Conservation (phyloP, 2,797 vertebrate genomes). For the Sebastes nivosus region DNA sequence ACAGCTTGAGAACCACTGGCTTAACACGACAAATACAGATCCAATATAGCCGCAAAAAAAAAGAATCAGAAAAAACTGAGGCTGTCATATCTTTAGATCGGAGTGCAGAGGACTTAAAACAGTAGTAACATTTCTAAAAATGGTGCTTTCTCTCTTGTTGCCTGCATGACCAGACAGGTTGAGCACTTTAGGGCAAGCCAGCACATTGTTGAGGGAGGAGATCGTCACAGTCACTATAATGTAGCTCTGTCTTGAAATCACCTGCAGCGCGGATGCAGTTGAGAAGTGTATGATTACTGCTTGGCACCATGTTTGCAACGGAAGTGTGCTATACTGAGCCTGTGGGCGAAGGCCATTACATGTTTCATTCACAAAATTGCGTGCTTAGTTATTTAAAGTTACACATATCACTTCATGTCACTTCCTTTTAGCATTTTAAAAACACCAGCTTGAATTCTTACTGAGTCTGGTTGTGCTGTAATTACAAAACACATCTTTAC, state of each 20-base stretch:
- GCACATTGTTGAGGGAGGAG: not conserved
- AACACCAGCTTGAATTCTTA: not conserved
- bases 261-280: not conserved
- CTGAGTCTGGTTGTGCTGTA: not conserved
- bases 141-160: not conserved
- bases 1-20: not conserved
- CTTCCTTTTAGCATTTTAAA: not conserved
- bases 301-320: not conserved
- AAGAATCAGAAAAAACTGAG: not conserved
- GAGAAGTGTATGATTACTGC: not conserved
- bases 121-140: conserved; percentile 6
- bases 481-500: not conserved
- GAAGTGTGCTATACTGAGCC: not conserved
- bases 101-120: not conserved
- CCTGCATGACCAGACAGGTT: not conserved
- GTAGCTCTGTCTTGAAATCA: not conserved
- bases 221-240: not conserved
- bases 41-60: not conserved
- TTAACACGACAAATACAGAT: not conserved
- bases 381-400: not conserved
- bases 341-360: not conserved
- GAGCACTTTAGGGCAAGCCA: not conserved
- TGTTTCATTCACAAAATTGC: not conserved
- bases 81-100: not conserved
- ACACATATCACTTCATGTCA: not conserved